Evolutionary conservation across 2,888 invertebrate species (phyloP).

Genomic region (Phyllotreta cruciferae): DNA sequence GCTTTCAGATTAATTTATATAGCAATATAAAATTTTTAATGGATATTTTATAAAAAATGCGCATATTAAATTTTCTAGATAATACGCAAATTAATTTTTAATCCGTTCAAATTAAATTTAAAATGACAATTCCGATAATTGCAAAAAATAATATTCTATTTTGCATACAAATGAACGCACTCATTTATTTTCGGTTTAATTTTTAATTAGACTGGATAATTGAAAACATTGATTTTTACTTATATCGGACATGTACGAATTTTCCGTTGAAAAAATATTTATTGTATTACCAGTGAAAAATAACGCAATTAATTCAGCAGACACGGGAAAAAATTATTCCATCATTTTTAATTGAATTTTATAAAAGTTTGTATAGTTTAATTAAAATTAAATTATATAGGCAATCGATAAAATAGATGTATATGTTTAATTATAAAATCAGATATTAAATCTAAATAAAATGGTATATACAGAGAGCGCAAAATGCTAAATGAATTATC

Average conservation of each 20-base stretch:
- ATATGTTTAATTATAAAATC: too few relatives aligned
- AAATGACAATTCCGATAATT: constrained; percentile 33
- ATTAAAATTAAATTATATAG: too few relatives aligned
- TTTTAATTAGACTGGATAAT: constrained; percentile 28
- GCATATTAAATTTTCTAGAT: constrained; percentile 34
- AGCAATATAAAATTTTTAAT: constrained; percentile 30
- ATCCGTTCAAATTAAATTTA: constrained; percentile 33
- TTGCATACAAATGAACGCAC: constrained; percentile 28
- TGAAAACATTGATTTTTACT: constrained; percentile 28
- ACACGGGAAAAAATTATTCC: constrained; percentile 1
- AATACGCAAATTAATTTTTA: constrained; percentile 33
- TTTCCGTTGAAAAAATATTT: constrained; percentile 6
- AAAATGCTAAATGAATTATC: too few relatives aligned
- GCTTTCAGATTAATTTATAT: constrained; percentile 27
- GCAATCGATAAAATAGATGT: too few relatives aligned
- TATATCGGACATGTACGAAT: constrained; percentile 5
- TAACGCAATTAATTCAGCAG: not conserved
- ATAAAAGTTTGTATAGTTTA: not conserved
- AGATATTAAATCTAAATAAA: too few relatives aligned
- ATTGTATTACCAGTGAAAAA: not conserved
- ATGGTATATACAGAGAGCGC: too few relatives aligned
- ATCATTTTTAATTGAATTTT: constrained; percentile 9
- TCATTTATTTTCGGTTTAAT: constrained; percentile 29
- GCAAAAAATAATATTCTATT: constrained; percentile 29
- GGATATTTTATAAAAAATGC: constrained; percentile 31